Evolutionary conservation across 2,113 vertebrate genomes (phyloP), one percentile per base, ranked within the genome.

Genomic region (Leucosticte australis): DNA sequence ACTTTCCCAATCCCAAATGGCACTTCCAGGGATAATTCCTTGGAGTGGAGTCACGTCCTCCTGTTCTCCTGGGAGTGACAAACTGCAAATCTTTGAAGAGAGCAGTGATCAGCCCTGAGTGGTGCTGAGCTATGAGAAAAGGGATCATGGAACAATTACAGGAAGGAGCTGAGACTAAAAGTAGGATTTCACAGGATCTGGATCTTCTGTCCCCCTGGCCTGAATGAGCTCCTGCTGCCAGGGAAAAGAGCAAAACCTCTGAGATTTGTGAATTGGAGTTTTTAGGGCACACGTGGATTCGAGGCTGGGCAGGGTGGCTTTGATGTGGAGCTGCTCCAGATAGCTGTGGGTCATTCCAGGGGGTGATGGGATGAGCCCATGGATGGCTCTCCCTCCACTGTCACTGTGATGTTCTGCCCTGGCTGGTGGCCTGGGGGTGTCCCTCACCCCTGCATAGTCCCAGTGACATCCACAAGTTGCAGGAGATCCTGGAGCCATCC

Each of bases 211-310:
- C 69, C 75, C 46, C 1, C 78, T 85, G 93, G 83, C 89, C 89
- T 71, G 62, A 57, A 69, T 62, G 94, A 76, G 81, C 84, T 92
- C 41, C 47, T 60, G 55, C 92, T 92, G 74, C 77, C 81, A 28
- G 75, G 46, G 42, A 83, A 82, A 84, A 44, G 47, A 89, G 67
- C 0, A 0, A 80, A 90, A 62, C 88, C 94, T 67, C 83, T 1
- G 90, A 59, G 92, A 50, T 81, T 83, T 65, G 33, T 35, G 46
- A 86, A 4, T 31, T 8, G 0, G 55, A 80, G 80, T 74, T 94
- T 95, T 83, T 55, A 65, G 91, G 94, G 87, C 87, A 55, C 93
- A 94, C 39, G 10, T 90, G 95, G 91, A 65, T 94, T 46, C 31
- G 10, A 63, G 70, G 11, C 20, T 55, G 91, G 75, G 37, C 83